These are phyloP conservation scores for Forbesichthys papilliferus DNA, from an alignment of 2,113 vertebrate species.

Conservation along the genomic window DNA sequence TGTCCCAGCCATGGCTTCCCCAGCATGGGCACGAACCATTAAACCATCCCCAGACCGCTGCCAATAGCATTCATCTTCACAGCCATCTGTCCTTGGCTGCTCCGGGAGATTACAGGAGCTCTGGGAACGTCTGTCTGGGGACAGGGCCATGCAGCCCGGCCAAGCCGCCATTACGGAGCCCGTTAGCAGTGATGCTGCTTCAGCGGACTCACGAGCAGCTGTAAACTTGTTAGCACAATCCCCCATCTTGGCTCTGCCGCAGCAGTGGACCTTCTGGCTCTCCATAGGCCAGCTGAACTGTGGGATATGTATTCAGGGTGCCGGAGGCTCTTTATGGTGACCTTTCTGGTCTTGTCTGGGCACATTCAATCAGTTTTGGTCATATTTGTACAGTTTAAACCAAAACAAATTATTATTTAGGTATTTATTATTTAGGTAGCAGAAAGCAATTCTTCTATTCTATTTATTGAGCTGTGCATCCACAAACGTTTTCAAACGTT, in stretches of 20 bases:
- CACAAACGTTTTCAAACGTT: too few relatives aligned
- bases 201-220: slow-evolving; percentile 63
- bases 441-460: background rate
- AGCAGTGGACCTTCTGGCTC: slow-evolving; percentile 25
- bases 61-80: slow-evolving; percentile 75
- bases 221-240: slow-evolving; percentile 59
- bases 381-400: too few relatives aligned
- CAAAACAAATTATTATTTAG: too few relatives aligned
- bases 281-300: slow-evolving; percentile 9
- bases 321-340: background rate
- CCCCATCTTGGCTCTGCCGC: slow-evolving; percentile 51
- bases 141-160: slow-evolving; percentile 67
- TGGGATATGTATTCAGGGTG: background rate
- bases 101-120: slow-evolving; percentile 75
- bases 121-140: slow-evolving; percentile 72
- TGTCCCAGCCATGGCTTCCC: slow-evolving; percentile 66
- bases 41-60: slow-evolving; percentile 67
- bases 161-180: slow-evolving; percentile 72
- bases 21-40: slow-evolving; percentile 63
- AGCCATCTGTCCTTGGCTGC: slow-evolving; percentile 77
- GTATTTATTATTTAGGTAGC: background rate
- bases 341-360: too few relatives aligned
- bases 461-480: too few relatives aligned
- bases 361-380: too few relatives aligned
- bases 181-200: slow-evolving; percentile 73